Percentiles rank a stretch among this genome's conserved stretches.
These are phyloP conservation scores for Crepidodera aurea DNA, from an alignment of 2,888 invertebrate genomes.

Conservation along the genomic window DNA sequence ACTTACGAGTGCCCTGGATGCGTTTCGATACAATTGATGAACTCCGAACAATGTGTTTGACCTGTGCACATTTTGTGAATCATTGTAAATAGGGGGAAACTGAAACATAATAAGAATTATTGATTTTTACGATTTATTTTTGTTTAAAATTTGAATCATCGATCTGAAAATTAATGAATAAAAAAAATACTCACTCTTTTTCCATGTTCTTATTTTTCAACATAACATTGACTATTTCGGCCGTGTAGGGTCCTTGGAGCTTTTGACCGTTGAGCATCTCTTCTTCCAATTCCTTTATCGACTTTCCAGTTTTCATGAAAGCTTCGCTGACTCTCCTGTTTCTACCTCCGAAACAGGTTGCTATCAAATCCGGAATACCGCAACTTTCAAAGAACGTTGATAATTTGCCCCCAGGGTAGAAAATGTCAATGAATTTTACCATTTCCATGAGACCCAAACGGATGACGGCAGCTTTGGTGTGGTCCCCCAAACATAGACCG, in stretches of 20 bases:
- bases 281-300: conserved; percentile 88
- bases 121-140: background rate
- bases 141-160: too few species aligned
- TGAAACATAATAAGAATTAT: conserved; percentile 62
- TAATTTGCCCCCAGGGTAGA: conserved; percentile 89
- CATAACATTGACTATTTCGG: conserved; percentile 96
- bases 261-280: conserved; percentile 99
- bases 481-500: conserved; percentile 93
- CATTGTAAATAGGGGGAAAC: conserved; percentile 96
- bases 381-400: conserved; percentile 98
- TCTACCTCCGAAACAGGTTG: conserved; percentile 97
- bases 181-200: conserved; percentile 72
- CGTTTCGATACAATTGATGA: conserved; percentile 91
- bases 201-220: conserved; percentile 87
- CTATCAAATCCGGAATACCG: conserved; percentile 97
- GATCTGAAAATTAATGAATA: too few species aligned
- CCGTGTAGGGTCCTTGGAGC: conserved; percentile 97
- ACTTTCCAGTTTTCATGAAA: conserved; percentile 90
- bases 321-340: conserved; percentile 94
- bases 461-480: conserved; percentile 98
- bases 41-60: conserved; percentile 77
- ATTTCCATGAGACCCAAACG: conserved; percentile 99
- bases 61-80: conserved; percentile 93
- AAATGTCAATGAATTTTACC: conserved; percentile 94
- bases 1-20: conserved; percentile 98